Percentiles rank a stretch among this genome's conserved stretches.
Conservation (phyloP, 2,888 invertebrate species). For the Netelia fuscicornis region DNA sequence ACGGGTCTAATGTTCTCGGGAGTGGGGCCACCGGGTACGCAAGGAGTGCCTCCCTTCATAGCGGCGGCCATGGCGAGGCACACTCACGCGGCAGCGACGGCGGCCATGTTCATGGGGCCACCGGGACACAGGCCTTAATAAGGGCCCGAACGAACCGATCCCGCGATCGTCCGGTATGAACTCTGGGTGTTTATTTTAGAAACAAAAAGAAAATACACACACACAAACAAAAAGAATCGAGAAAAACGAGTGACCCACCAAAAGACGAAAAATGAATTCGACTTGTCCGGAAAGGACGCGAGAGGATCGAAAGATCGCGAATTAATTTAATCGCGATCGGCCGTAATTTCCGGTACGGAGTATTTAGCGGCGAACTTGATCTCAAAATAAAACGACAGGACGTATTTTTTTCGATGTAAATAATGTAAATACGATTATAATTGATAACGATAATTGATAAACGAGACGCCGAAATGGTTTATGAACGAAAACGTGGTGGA, state of each 20-base stretch:
- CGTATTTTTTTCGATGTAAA: constrained; percentile 76
- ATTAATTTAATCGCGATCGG: constrained; percentile 1
- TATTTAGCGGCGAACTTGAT: constrained; percentile 70
- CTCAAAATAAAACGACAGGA: constrained; percentile 69
- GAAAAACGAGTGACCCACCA: constrained; percentile 4
- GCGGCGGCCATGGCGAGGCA: constrained; percentile 87
- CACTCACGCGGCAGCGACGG: constrained; percentile 86
- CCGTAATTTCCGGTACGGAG: constrained; percentile 44
- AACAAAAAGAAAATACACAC: constrained; percentile 10
- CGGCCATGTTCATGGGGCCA: constrained; percentile 84
- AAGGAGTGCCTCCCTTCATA: constrained; percentile 88
- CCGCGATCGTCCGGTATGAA: constrained; percentile 27
- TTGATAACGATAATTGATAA: constrained; percentile 13
- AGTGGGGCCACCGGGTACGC: constrained; percentile 87
- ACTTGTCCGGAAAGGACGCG: background rate
- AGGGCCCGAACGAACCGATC: background rate
- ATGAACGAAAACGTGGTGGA: constrained; percentile 3
- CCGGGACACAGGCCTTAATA: constrained; percentile 82
- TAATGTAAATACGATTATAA: constrained; percentile 77
- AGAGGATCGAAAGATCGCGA: constrained; percentile 22
- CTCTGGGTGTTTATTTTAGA: constrained; percentile 8
- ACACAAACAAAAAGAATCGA: background rate
- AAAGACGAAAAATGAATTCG: background rate
- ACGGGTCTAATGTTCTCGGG: constrained; percentile 87
- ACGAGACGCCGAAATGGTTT: constrained; percentile 54